Evolutionary conservation across 2,113 vertebrate genomes (phyloP).

Genomic region (Sander vitreus): DNA sequence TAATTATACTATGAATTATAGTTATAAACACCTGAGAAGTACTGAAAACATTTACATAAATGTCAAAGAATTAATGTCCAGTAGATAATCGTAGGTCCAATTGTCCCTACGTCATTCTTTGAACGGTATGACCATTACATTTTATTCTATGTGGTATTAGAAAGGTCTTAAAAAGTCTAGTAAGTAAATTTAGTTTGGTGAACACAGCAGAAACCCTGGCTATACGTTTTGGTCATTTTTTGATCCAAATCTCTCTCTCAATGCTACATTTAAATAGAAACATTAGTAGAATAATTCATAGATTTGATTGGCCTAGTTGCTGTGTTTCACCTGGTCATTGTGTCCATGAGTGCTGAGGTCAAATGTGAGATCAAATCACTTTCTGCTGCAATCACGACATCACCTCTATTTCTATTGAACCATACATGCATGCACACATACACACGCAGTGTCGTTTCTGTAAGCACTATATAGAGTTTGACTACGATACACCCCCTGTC

Average conservation of each 20-base stretch:
- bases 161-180: neutral
- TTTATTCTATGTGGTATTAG: neutral
- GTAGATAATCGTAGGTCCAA: neutral
- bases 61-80: neutral
- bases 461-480: constrained; percentile 65
- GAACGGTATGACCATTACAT: neutral
- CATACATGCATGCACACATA: constrained; percentile 8
- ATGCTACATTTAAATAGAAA: neutral
- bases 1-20: neutral
- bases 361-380: constrained; percentile 6
- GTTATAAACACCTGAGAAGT: neutral
- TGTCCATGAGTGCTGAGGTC: constrained; percentile 24
- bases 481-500: constrained; percentile 74
- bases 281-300: neutral
- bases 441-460: constrained; percentile 55
- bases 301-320: neutral
- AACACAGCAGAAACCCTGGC: neutral
- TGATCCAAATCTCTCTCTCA: neutral
- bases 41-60: neutral
- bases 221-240: neutral
- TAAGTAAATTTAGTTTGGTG: neutral
- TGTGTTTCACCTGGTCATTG: constrained; percentile 37
- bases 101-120: neutral
- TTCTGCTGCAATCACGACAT: constrained; percentile 32
- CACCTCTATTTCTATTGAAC: constrained; percentile 39